Percentiles rank a stretch among this genome's conserved stretches.
phyloP scores from a whole-genome alignment of 2,797 vertebrate genomes.

The Hephaestus fuliginosus region DNA sequence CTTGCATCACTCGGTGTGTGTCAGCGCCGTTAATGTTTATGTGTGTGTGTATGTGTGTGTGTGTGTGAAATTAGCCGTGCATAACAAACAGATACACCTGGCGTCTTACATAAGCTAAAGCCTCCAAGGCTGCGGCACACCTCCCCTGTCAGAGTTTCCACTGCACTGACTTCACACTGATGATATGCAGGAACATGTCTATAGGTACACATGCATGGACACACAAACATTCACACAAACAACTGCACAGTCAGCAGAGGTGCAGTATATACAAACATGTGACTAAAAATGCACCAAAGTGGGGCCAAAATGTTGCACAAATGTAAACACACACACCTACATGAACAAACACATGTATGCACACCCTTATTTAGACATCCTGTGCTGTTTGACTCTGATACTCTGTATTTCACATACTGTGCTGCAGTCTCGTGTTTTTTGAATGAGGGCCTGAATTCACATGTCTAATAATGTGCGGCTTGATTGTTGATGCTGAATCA shows the following conservation, averaged over 20 bases:
- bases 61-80: constrained; percentile 4
- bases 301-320: not conserved
- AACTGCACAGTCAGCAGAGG: not conserved
- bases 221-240: not conserved
- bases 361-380: not conserved
- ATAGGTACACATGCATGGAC: not conserved
- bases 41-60: constrained; percentile 1
- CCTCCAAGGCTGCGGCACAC: constrained; percentile 64
- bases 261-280: not conserved
- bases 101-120: constrained; percentile 62
- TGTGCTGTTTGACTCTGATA: not conserved
- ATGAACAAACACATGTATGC: not conserved
- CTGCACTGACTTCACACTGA: constrained; percentile 59
- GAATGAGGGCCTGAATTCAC: not conserved
- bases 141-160: constrained; percentile 72
- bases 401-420: not conserved
- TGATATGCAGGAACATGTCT: constrained; percentile 57
- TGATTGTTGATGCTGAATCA: constrained; percentile 49
- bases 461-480: constrained; percentile 17
- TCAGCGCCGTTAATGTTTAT: constrained; percentile 1
- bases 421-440: not conserved
- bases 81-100: constrained; percentile 73
- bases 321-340: not conserved
- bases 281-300: not conserved
- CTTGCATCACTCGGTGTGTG: not conserved